These are phyloP conservation scores for Bos taurus DNA, from an alignment of 2,113 vertebrate genomes.

Conservation along the genomic window ARS-UCD2.0 NC_037329.1:10095501-10096000, in stretches of 20 bases:
- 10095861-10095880: background rate
- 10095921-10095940: background rate
- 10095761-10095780: background rate
- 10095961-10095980: background rate
- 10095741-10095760: background rate
- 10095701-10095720: background rate
- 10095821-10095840: background rate
- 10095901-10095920: background rate
- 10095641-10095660: background rate
- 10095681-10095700: background rate
- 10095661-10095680: background rate
- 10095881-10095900: background rate
- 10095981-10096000: background rate
- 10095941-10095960: background rate
- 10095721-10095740: background rate
- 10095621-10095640: background rate
- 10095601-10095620: background rate
- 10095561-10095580: background rate
- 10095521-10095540: background rate
- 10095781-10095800: background rate
- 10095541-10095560: background rate
- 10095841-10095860: background rate
- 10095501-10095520: background rate
- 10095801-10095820: background rate
- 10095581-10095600: background rate